Evolutionary conservation across 2,113 vertebrate species (phyloP).

Genomic region (Eulacestoma nigropectus): DNA sequence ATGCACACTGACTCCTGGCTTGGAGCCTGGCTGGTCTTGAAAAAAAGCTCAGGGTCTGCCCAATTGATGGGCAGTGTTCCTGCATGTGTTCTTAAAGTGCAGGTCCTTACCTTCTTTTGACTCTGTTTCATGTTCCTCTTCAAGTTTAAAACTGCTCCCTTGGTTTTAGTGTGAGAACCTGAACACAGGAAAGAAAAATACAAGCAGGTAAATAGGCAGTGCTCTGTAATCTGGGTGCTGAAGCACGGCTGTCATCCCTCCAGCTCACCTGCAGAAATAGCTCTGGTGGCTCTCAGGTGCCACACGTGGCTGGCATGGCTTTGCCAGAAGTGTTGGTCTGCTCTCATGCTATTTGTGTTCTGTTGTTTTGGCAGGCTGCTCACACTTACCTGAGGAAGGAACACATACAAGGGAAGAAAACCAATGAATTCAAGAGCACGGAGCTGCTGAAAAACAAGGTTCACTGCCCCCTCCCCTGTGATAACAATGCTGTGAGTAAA

Average conservation of each 20-base stretch:
- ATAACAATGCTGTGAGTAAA: background rate
- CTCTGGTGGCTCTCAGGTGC: background rate
- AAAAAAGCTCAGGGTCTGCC: background rate
- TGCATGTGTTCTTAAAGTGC: background rate
- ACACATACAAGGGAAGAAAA: background rate
- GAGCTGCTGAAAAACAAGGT: background rate
- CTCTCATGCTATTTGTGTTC: accelerated
- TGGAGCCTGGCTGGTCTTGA: background rate
- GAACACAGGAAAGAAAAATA: background rate
- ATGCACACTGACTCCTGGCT: accelerated
- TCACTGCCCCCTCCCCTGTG: background rate
- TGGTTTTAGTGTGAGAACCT: background rate
- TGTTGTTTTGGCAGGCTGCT: background rate
- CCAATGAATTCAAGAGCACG: background rate
- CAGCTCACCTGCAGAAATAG: background rate
- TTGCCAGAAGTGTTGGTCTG: background rate
- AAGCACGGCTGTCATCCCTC: background rate
- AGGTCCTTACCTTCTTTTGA: background rate
- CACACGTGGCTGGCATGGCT: background rate
- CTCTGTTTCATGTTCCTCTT: background rate
- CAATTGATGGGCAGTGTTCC: background rate
- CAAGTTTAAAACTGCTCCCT: background rate
- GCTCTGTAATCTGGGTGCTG: background rate
- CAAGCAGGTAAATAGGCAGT: background rate
- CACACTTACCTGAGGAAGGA: background rate